A percentile compares a stretch with the other conserved stretches of the same genome.
phyloP scores from a whole-genome alignment of 2,797 vertebrate genomes.

The Cichlasoma orientale region DNA sequence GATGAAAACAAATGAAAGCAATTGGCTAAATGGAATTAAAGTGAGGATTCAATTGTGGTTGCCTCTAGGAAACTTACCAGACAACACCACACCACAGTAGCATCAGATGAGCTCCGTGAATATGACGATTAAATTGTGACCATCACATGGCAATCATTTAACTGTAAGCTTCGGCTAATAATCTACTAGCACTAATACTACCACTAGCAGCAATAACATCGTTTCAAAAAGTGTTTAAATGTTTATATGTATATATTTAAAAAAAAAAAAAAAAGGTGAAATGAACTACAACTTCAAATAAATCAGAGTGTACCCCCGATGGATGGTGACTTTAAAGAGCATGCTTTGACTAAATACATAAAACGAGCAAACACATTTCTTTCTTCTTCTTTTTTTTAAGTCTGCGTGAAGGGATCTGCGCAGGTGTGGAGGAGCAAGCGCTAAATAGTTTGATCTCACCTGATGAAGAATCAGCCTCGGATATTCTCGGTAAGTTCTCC shows the following conservation, averaged over 20 bases:
- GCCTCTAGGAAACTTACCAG: neutral
- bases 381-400: neutral
- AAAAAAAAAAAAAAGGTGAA: neutral
- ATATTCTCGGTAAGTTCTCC: constrained; percentile 70
- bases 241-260: neutral
- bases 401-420: accelerated
- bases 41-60: neutral
- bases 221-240: neutral
- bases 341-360: neutral
- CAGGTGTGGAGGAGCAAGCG: neutral
- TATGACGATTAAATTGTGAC: neutral
- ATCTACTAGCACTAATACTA: too few species aligned
- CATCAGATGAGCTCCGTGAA: neutral
- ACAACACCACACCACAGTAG: neutral
- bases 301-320: neutral
- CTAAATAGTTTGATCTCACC: constrained; percentile 59
- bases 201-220: neutral
- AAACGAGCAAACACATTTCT: neutral
- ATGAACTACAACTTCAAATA: neutral
- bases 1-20: neutral
- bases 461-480: constrained; percentile 59
- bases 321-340: constrained; percentile 35
- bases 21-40: neutral
- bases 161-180: neutral
- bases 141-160: neutral